These are phyloP conservation scores for Semicossyphus pulcher DNA, from an alignment of 2,113 vertebrate genomes.

Conservation along the genomic window DNA sequence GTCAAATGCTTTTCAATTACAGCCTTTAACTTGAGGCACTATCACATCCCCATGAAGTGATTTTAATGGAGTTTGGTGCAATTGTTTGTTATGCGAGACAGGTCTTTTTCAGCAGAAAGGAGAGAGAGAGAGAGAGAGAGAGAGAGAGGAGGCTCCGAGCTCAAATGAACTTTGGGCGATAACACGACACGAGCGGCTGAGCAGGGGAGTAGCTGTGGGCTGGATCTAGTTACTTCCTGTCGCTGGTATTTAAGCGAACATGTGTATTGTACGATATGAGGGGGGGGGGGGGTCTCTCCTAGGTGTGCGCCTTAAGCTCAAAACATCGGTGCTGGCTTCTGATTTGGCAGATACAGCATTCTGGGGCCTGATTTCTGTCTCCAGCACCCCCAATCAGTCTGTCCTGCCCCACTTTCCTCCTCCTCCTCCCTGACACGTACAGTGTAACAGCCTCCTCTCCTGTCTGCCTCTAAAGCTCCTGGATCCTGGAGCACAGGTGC, in stretches of 20 bases:
- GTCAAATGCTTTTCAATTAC: conserved; percentile 81
- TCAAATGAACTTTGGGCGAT: conserved; percentile 66
- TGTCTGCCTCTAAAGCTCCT: conserved; percentile 63
- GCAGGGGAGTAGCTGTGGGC: conserved; percentile 38
- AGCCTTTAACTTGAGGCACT: conserved; percentile 77
- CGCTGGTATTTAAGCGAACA: conserved; percentile 60
- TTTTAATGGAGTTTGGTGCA: conserved; percentile 80
- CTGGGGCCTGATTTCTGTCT: conserved; percentile 33
- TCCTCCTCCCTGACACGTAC: conserved; percentile 32
- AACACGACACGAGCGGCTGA: conserved; percentile 59
- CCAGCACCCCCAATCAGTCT: conserved; percentile 30
- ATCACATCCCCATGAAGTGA: conserved; percentile 76
- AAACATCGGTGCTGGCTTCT: conserved; percentile 41
- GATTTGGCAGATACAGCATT: conserved; percentile 46
- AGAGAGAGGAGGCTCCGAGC: conserved; percentile 17
- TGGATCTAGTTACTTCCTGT: conserved; percentile 53
- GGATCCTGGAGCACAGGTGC: conserved; percentile 72
- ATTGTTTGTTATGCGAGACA: conserved; percentile 79
- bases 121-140: conserved; percentile 3
- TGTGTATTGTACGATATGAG: conserved; percentile 22
- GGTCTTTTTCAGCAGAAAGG: conserved; percentile 60
- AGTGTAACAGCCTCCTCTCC: conserved; percentile 44
- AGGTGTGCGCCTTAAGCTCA: conserved; percentile 14
- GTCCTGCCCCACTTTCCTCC: conserved; percentile 60
- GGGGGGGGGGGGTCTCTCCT: conserved; percentile 15